These are phyloP conservation scores for Aphidius ervi DNA, from an alignment of 1,140 invertebrate genomes.

Conservation along the genomic window DNA sequence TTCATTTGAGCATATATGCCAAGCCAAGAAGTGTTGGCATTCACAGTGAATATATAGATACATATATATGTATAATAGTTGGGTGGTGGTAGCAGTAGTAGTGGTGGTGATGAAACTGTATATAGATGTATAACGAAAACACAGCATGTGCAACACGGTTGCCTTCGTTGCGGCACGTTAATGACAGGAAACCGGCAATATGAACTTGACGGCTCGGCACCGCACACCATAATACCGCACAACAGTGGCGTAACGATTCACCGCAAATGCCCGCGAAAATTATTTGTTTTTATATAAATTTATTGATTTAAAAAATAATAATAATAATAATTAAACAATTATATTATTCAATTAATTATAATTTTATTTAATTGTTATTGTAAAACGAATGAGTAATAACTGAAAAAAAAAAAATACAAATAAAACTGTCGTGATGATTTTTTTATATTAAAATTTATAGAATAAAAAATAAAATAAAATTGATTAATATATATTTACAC, in stretches of 20 bases:
- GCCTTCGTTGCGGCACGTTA: constrained; percentile 43
- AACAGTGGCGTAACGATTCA: constrained; percentile 41
- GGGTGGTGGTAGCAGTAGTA: not conserved
- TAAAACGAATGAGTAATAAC: no score
- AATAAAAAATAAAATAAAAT: constrained; percentile 13
- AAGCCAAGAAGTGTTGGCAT: not conserved
- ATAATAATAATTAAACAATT: no score
- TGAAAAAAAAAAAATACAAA: no score
- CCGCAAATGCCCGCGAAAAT: constrained; percentile 30
- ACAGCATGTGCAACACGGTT: constrained; percentile 23
- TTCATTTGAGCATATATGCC: not conserved
- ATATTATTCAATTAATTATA: no score
- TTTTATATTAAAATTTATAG: not conserved
- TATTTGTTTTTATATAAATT: no score
- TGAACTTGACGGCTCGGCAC: constrained; percentile 52
- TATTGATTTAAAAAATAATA: no score
- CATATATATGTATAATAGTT: constrained; percentile 1
- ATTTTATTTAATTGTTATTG: no score
- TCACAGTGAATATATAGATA: constrained; percentile 1
- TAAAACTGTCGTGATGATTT: no score
- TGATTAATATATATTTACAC: not conserved
- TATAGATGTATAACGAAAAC: constrained; percentile 17
- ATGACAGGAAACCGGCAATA: constrained; percentile 54
- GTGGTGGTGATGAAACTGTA: not conserved
- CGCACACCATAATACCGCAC: constrained; percentile 35